phyloP scores from a whole-genome alignment of 2,113 vertebrate species.

The Silurus glanis region DNA sequence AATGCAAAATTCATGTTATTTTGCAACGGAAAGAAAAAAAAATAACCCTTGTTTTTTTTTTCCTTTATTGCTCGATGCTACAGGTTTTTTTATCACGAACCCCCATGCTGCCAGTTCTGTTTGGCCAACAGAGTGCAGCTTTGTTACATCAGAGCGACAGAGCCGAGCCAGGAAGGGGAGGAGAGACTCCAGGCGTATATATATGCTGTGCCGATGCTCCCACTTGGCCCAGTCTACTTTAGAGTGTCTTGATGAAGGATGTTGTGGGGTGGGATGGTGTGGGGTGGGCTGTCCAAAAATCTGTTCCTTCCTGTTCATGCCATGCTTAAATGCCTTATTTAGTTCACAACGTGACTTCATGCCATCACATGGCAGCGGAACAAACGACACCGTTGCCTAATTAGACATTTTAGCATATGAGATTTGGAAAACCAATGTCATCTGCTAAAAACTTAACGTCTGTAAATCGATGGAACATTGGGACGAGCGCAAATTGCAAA shows the following conservation, averaged over 20 bases:
- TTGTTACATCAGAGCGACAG: slow-evolving; percentile 61
- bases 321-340: slow-evolving; percentile 30
- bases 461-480: neutral
- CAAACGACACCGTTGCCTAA: slow-evolving; percentile 9
- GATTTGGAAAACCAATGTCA: neutral
- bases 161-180: slow-evolving; percentile 38
- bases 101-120: slow-evolving; percentile 18
- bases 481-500: neutral
- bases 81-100: slow-evolving; percentile 12
- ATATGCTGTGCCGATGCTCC: slow-evolving; percentile 59
- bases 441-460: neutral
- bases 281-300: slow-evolving; percentile 61
- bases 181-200: slow-evolving; percentile 32
- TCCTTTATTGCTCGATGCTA: slow-evolving; percentile 1
- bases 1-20: slow-evolving; percentile 22
- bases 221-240: slow-evolving; percentile 59
- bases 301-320: slow-evolving; percentile 53
- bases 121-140: slow-evolving; percentile 41
- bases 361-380: neutral
- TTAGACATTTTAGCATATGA: slow-evolving; percentile 19
- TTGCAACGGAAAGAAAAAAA: neutral
- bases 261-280: slow-evolving; percentile 4
- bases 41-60: neutral
- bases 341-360: slow-evolving; percentile 22
- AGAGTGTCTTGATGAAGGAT: slow-evolving; percentile 55